Evolutionary conservation across 37 sponge, comb jelly and placozoan species (phyloP).

Genomic region (Agelas oroides): DNA sequence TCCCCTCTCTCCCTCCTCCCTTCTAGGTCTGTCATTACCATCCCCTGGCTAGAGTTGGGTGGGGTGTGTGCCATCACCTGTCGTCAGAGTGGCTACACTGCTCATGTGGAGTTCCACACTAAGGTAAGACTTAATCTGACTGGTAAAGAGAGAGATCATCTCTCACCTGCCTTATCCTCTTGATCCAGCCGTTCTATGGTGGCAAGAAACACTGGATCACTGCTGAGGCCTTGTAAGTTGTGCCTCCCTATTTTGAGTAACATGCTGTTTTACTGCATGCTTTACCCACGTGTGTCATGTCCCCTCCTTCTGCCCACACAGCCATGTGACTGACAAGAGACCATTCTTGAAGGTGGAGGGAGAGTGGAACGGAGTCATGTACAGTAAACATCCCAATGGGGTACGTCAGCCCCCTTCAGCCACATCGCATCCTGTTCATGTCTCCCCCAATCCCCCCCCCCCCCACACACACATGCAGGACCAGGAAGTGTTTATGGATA

Average conservation of each 20-base stretch:
- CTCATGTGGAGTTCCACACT: conserved; percentile 93
- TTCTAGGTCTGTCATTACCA: conserved; percentile 87
- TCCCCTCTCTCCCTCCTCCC: not conserved
- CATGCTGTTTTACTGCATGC: no score
- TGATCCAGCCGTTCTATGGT: conserved; percentile 89
- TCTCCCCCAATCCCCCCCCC: not conserved
- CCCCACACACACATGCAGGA: conserved; percentile 26
- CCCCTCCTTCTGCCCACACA: no score
- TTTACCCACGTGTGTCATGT: no score
- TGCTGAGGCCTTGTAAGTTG: conserved; percentile 74
- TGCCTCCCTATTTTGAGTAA: no score
- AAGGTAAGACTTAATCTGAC: conserved; percentile 67
- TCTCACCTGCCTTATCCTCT: no score
- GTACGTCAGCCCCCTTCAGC: conserved; percentile 15
- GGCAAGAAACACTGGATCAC: conserved; percentile 89
- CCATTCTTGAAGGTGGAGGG: conserved; percentile 89
- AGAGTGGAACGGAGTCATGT: conserved; percentile 98
- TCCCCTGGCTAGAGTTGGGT: conserved; percentile 98
- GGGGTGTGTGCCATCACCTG: conserved; percentile 88
- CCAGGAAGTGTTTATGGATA: conserved; percentile 91
- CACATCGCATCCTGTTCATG: no score
- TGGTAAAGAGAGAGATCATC: no score
- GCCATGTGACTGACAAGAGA: conserved; percentile 78
- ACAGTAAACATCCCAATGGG: conserved; percentile 77
- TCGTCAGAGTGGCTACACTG: conserved; percentile 86